Percentiles rank a stretch among this genome's conserved stretches.
These are phyloP conservation scores for Premnoplex brunnescens DNA, from an alignment of 2,797 vertebrate species.

Conservation along the genomic window DNA sequence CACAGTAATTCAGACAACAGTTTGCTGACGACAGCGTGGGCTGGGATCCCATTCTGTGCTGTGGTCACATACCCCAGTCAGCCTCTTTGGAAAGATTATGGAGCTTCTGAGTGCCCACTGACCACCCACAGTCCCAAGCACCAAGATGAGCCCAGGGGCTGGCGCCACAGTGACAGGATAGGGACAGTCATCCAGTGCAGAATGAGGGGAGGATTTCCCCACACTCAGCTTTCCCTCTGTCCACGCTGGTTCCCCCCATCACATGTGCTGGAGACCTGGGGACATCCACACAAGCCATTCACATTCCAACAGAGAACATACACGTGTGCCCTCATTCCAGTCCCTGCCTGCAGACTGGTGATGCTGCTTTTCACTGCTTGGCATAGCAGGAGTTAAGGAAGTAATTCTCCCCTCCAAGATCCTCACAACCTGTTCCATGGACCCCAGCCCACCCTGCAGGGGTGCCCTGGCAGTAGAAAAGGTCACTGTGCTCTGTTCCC, in stretches of 20 bases:
- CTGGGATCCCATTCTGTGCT: not conserved
- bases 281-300: not conserved
- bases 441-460: not conserved
- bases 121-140: not conserved
- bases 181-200: not conserved
- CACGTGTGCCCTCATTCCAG: rapidly evolving
- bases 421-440: not conserved
- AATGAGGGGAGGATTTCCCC: not conserved
- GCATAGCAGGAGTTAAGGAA: not conserved
- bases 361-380: not conserved
- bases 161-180: rapidly evolving
- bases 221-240: rapidly evolving
- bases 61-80: not conserved
- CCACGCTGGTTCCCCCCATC: not conserved
- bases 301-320: not conserved
- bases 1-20: not conserved
- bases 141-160: not conserved
- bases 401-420: rapidly evolving
- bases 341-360: not conserved
- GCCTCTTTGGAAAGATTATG: not conserved
- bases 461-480: not conserved
- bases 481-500: not conserved
- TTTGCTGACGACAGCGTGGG: not conserved
- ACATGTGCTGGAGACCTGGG: not conserved
- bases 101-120: not conserved